Evolutionary conservation across 23 tunicate species (phyloP).

Genomic region (Trididemnum clinides): DNA sequence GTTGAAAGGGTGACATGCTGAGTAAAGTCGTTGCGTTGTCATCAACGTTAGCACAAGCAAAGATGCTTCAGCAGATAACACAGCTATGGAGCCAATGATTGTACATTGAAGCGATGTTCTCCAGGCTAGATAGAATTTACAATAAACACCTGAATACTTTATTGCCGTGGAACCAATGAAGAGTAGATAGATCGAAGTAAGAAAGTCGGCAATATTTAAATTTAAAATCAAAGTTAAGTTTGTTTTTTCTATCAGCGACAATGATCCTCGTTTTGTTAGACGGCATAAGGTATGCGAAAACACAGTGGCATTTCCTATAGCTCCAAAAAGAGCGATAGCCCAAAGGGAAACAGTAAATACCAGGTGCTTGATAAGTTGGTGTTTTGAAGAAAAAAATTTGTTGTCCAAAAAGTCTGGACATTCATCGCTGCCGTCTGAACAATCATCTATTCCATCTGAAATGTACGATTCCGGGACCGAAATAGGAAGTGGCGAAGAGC

Average conservation of each 20-base stretch:
- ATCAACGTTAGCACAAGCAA: constrained; percentile 48
- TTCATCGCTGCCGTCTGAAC: constrained; percentile 61
- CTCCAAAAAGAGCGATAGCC: constrained; percentile 18
- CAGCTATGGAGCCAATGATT: constrained; percentile 41
- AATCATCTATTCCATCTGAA: constrained; percentile 62
- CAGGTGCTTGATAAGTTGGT: constrained; percentile 7
- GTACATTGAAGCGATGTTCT: constrained; percentile 34
- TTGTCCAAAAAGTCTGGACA: constrained; percentile 43
- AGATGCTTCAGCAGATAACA: constrained; percentile 55
- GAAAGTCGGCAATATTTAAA: constrained; percentile 55
- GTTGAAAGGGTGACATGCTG: constrained; percentile 36
- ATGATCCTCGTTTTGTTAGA: too few relatives aligned
- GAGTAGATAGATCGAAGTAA: constrained; percentile 66
- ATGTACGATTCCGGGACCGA: constrained; percentile 52
- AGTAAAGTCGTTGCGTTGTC: constrained; percentile 47
- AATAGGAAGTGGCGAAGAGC: too few relatives aligned
- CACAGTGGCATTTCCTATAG: constrained; percentile 25
- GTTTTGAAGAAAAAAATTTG: background rate
- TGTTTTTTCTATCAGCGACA: background rate
- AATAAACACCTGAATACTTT: constrained; percentile 43
- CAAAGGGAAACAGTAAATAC: constrained; percentile 26
- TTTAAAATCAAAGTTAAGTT: constrained; percentile 57
- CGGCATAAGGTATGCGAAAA: constrained; percentile 11
- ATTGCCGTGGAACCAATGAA: constrained; percentile 31
- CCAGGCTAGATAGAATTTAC: constrained; percentile 50